Base-by-base conservation (phyloP, 2,888 invertebrate genomes). In the Agrypnus murinus region DNA sequence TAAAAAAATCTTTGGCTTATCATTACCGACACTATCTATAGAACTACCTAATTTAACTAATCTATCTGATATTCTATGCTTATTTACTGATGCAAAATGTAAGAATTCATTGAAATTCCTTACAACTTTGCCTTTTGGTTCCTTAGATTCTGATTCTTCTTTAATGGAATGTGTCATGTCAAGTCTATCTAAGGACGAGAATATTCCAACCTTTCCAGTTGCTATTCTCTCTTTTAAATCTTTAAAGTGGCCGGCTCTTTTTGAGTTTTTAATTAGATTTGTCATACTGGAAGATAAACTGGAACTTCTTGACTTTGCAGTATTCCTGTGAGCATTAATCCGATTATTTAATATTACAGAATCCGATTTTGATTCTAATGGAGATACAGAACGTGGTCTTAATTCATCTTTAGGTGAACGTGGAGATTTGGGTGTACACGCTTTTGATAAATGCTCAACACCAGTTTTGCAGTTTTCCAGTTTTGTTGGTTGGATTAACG, bases 81-180 rank as follows among this genome's bases (percentile, higher is more conserved):
- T 92, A 81, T 90, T 92, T 1, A 89, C 87, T 1, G 91, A 88
- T 0, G 94, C 91, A 79, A 95, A 92, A 80, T 92, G 94, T 0
- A 95, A 87, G 82, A 95, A 95, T 85, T 95, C 95, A 80, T 95
- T 95, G 38, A 95, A 87, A 84, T 95, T 95, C 84, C 92, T 94
- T 1, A 95, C 93, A 70, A 85, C 80, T 76, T 82, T 84, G 14
- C 79, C 81, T 65, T 76, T 80, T 85, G 86, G 82, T 81, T 88
- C 76, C 86, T 86, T 25, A 83, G 85, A 34, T 78, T 86, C 75
- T 70, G 81, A 65, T 78, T 82, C 78, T 84, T 89, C 78, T 81
- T 83, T 82, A 72, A 84, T 82, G 8, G 81, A 76, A 74, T 81
- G 12, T 80, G 77, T 79, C 81, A 71, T 77, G 69, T 91, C 89